Base-by-base conservation (phyloP, 2,113 vertebrate species). In the Sphaerodactylus townsendi region DNA sequence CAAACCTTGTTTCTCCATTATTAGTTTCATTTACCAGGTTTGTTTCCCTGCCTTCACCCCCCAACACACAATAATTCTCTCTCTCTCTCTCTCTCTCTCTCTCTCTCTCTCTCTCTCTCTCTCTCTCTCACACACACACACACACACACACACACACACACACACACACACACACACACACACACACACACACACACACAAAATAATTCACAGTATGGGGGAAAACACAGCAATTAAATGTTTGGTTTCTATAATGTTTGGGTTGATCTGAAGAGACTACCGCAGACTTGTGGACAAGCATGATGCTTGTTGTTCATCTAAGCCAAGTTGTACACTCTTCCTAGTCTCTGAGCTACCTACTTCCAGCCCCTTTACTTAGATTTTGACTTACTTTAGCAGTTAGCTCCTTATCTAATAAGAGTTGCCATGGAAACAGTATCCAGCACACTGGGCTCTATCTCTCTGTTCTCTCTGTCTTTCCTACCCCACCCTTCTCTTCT, bases 341-440 rank as follows among this genome's bases (percentile, higher is more conserved):
- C 21, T 85, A 5, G 2, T 3, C 5, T 19, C 30, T 33, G 62
- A 0, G 1, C 72, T 56, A 46, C n/a, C 73, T n/a, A 53, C 44
- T 50, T 77, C 88, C 86, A 93, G 91, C 71, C 85, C 87, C 86
- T 78, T 94, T 93, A 91, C 88, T 92, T 86, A 85, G 88, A 95
- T 95, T 75, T 89, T 94, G 92, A 93, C 93, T 95, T 89, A 92
- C 87, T 95, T 93, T 95, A 95, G 93, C 93, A 94, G 90, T 90
- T 93, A 91, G 84, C 85, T 93, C 91, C 53, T 1, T 30, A 73
- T 94, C 86, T 81, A 91, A 91, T 92, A 89, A n/a, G 62, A 71
- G 96, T 96, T 96, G 94, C 95, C 92, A 96, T 96, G 93, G 96
- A 86, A 91, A 96, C 88, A 82, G 35, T 89, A 94, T 84, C 87